Conservation (phyloP, 2,888 invertebrate genomes). For the Drosophila prolongata region DNA sequence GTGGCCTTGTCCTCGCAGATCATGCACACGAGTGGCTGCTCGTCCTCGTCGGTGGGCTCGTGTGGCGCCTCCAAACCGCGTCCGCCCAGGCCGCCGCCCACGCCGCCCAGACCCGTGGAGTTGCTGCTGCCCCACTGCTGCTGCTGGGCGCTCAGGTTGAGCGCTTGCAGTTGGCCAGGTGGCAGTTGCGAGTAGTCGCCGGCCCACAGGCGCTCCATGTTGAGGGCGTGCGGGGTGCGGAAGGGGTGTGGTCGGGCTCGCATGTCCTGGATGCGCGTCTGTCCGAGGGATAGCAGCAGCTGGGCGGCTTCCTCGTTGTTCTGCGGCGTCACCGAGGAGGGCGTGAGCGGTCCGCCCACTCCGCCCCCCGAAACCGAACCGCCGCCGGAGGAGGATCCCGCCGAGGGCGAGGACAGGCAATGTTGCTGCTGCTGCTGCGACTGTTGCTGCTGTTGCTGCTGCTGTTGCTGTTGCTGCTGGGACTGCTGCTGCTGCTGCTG, state of each 20-base stretch:
- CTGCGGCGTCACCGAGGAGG: slow-evolving; percentile 71
- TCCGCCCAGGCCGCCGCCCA: slow-evolving; percentile 68
- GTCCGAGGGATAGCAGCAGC: slow-evolving; percentile 90
- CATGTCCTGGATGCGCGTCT: slow-evolving; percentile 86
- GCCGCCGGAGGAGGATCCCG: slow-evolving; percentile 79
- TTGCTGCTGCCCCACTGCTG: slow-evolving; percentile 83
- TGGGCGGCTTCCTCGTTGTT: slow-evolving; percentile 89
- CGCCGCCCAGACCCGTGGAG: slow-evolving; percentile 57
- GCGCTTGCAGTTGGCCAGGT: slow-evolving; percentile 91
- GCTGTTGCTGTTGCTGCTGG: slow-evolving; percentile 50
- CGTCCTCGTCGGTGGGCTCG: slow-evolving; percentile 89
- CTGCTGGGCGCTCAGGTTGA: slow-evolving; percentile 89
- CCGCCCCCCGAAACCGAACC: slow-evolving; percentile 68
- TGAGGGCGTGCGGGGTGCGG: slow-evolving; percentile 89
- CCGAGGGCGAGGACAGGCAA: slow-evolving; percentile 84
- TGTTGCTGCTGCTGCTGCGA: slow-evolving; percentile 54
- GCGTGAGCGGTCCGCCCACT: slow-evolving; percentile 12
- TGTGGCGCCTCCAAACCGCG: slow-evolving; percentile 79
- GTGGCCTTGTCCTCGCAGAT: slow-evolving; percentile 99
- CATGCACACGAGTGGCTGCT: slow-evolving; percentile 98
- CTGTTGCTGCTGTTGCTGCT: slow-evolving; percentile 51
- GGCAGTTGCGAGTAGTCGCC: slow-evolving; percentile 94
- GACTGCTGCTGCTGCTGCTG: slow-evolving; percentile 54
- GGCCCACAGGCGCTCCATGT: slow-evolving; percentile 96
- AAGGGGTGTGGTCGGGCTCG: slow-evolving; percentile 83